Conservation (phyloP, 2,888 invertebrate genomes). For the Plutella xylostella region DNA sequence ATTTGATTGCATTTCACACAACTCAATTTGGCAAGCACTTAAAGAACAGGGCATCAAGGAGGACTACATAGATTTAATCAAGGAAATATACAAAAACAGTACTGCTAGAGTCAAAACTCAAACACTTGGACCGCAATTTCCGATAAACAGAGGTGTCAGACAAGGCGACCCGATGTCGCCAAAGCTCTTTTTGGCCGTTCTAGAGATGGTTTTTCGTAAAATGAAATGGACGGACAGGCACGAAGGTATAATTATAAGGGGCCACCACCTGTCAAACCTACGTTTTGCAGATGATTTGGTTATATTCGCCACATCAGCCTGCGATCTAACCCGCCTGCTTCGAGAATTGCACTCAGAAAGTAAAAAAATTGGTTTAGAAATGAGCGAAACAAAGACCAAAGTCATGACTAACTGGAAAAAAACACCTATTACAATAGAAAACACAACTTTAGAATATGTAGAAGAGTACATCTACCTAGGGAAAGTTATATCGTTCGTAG, state of each 20-base stretch:
- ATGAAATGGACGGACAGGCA: constrained; percentile 9
- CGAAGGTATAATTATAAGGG: not conserved
- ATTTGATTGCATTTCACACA: constrained; percentile 15
- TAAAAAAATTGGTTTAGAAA: not conserved
- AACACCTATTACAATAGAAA: not conserved
- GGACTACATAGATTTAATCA: constrained; percentile 10
- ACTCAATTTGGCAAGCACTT: constrained; percentile 16
- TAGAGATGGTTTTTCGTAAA: constrained; percentile 4
- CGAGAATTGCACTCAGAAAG: not conserved
- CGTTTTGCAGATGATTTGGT: constrained; percentile 4
- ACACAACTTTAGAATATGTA: not conserved
- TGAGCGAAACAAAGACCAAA: not conserved
- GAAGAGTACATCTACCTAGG: not conserved
- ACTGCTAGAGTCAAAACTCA: constrained; percentile 11
- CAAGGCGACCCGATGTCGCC: constrained; percentile 11
- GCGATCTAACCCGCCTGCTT: not conserved
- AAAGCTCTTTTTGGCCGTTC: constrained; percentile 10
- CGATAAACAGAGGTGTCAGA: constrained; percentile 7
- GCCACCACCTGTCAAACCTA: not conserved
- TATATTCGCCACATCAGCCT: not conserved
- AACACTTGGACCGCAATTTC: constrained; percentile 6
- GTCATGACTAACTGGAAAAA: not conserved
- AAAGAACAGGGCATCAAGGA: constrained; percentile 8
- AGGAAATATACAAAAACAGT: constrained; percentile 11
- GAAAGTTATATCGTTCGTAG: not conserved